Conservation (phyloP, 2,888 invertebrate species). For the Dasysyrphus tricinctus region DNA sequence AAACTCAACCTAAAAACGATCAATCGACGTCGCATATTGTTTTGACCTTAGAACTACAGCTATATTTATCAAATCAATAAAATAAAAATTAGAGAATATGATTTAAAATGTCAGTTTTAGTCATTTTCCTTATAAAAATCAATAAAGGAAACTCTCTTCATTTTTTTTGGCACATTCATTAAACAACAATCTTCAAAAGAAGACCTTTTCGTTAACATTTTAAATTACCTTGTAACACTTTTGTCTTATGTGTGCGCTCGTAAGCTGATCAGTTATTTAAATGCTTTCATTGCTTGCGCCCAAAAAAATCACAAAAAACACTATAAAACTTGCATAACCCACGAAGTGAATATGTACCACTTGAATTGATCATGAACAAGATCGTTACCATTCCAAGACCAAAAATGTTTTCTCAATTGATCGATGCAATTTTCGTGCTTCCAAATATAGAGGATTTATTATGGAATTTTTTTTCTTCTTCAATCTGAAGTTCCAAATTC, state of each 20-base stretch:
- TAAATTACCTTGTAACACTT: slow-evolving; percentile 51
- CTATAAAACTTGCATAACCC: background rate
- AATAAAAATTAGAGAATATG: too few relatives aligned
- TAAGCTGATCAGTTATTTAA: slow-evolving; percentile 51
- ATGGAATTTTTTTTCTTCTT: slow-evolving; percentile 24
- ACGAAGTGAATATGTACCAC: slow-evolving; percentile 62
- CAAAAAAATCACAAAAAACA: background rate
- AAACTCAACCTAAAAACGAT: too few relatives aligned
- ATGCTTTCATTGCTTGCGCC: slow-evolving; percentile 25
- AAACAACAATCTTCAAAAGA: background rate
- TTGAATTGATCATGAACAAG: slow-evolving; percentile 53
- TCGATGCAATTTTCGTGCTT: slow-evolving; percentile 61
- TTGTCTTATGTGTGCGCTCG: slow-evolving; percentile 16
- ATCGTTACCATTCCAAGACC: slow-evolving; percentile 68
- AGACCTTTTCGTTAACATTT: background rate
- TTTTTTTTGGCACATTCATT: background rate
- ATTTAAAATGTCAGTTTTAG: too few relatives aligned
- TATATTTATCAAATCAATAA: too few relatives aligned
- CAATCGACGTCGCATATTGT: too few relatives aligned
- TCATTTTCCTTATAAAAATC: background rate
- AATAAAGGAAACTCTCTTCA: background rate
- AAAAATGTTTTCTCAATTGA: slow-evolving; percentile 55
- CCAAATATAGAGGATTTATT: slow-evolving; percentile 65
- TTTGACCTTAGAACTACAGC: too few relatives aligned
- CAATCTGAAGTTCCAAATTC: slow-evolving; percentile 55